Conservation (phyloP, 2,888 invertebrate genomes). For the Agonopterix alstromeriana region DNA sequence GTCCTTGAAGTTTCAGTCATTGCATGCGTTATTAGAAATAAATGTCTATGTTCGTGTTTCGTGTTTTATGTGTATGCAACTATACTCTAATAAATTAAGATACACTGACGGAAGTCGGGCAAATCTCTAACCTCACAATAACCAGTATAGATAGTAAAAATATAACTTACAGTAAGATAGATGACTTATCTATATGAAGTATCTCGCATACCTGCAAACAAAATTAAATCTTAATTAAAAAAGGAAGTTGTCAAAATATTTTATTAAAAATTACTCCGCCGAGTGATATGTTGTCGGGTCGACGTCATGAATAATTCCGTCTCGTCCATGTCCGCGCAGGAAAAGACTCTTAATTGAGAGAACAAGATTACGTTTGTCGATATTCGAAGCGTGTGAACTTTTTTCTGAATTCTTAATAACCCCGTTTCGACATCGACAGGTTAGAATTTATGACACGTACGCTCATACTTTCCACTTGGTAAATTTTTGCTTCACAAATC, state of each 20-base stretch:
- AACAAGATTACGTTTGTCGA: conserved; percentile 52
- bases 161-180: background rate
- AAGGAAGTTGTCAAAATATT: conserved; percentile 11
- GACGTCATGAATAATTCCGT: conserved; percentile 64
- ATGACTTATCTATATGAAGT: background rate
- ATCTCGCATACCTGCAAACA: conserved; percentile 21
- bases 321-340: conserved; percentile 46
- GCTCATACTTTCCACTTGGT: conserved; percentile 2
- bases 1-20: too few relatives aligned
- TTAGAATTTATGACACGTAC: conserved; percentile 24
- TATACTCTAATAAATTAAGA: too few relatives aligned
- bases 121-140: too few relatives aligned
- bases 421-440: conserved; percentile 23
- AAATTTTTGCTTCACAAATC: conserved; percentile 18
- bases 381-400: conserved; percentile 55
- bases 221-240: conserved; percentile 19
- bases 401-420: conserved; percentile 41
- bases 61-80: too few relatives aligned
- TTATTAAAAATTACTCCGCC: conserved; percentile 33
- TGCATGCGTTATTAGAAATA: too few relatives aligned
- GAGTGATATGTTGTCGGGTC: conserved; percentile 35
- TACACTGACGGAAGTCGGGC: too few relatives aligned
- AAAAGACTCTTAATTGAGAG: conserved; percentile 65
- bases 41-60: too few relatives aligned
- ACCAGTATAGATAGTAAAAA: background rate